Percentiles rank a stretch among this genome's conserved stretches.
These are phyloP conservation scores for Ditula angustiorana DNA, from an alignment of 2,888 invertebrate genomes.

Conservation along the genomic window DNA sequence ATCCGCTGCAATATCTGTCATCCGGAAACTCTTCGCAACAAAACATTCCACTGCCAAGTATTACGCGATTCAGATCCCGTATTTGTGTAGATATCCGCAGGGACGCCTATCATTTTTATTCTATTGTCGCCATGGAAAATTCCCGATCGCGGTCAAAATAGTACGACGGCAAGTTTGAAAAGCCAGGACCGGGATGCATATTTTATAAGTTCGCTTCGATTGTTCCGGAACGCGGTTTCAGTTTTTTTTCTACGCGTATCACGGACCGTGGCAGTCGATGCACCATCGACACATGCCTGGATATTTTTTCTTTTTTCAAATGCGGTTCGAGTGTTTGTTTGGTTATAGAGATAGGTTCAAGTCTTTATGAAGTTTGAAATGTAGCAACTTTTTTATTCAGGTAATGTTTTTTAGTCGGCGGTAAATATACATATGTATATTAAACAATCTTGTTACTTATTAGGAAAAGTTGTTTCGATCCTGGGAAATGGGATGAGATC, in stretches of 20 bases:
- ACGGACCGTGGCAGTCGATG: conserved; percentile 71
- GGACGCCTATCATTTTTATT: conserved; percentile 36
- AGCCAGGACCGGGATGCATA: conserved; percentile 79
- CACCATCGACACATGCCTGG: conserved; percentile 74
- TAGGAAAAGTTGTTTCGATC: too few relatives aligned
- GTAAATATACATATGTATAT: too few relatives aligned
- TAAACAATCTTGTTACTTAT: too few relatives aligned
- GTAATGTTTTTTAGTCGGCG: too few relatives aligned
- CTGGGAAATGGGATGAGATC: too few relatives aligned
- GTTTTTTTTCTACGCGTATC: conserved; percentile 68
- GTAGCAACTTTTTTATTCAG: conserved; percentile 14
- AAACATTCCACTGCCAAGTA: conserved; percentile 25
- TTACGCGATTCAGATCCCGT: conserved; percentile 29
- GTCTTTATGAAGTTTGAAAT: conserved; percentile 46
- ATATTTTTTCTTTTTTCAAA: conserved; percentile 65
- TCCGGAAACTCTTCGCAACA: conserved; percentile 18
- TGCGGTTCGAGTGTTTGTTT: conserved; percentile 70
- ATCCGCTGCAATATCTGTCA: neutral
- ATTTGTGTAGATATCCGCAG: conserved; percentile 26
- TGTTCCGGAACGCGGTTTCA: conserved; percentile 75
- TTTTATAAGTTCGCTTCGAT: conserved; percentile 85
- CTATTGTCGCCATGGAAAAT: conserved; percentile 63
- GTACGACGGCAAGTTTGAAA: conserved; percentile 77
- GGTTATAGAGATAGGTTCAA: conserved; percentile 43
- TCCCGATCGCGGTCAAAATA: conserved; percentile 81